Conservation (phyloP, 1,140 invertebrate genomes). For the Stegodyphus mimosarum region DNA sequence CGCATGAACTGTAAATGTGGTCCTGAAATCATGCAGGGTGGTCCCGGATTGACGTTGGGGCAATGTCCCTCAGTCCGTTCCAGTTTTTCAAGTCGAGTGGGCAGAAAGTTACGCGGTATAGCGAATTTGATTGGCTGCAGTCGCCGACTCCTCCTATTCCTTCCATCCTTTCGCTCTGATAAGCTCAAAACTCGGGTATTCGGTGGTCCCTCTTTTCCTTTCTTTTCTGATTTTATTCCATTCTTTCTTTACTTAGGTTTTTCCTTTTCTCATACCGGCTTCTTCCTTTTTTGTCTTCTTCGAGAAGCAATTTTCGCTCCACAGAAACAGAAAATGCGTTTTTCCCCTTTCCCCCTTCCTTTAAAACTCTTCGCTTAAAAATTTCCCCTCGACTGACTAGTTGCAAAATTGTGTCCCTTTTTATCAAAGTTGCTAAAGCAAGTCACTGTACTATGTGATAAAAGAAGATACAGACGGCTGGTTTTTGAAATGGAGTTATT, state of each 20-base stretch:
- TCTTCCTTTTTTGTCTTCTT: conserved; percentile 37
- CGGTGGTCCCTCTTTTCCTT: conserved; percentile 5
- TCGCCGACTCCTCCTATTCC: conserved; percentile 13
- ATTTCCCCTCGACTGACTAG: conserved; percentile 46
- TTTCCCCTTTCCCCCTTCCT: conserved; percentile 12
- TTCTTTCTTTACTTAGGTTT: conserved; percentile 36
- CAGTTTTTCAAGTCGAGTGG: conserved; percentile 39
- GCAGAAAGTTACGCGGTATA: conserved; percentile 39
- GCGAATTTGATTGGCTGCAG: conserved; percentile 55
- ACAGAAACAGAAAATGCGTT: conserved; percentile 57
- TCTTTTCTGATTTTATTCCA: conserved; percentile 23
- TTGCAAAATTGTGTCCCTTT: conserved; percentile 57
- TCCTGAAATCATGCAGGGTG: neutral
- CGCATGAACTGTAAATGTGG: neutral
- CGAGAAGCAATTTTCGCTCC: conserved; percentile 53
- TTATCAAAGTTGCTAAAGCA: conserved; percentile 55
- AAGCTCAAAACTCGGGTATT: conserved; percentile 47
- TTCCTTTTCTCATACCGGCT: conserved; percentile 26
- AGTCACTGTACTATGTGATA: conserved; percentile 57
- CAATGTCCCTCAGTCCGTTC: conserved; percentile 19
- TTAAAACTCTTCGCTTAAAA: conserved; percentile 52
- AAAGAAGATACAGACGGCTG: conserved; percentile 56
- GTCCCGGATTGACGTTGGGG: neutral
- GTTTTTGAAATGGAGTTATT: conserved; percentile 52
- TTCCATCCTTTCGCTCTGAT: conserved; percentile 56